Conservation (phyloP, 2,888 invertebrate species). For the Mythimna ferrago region DNA sequence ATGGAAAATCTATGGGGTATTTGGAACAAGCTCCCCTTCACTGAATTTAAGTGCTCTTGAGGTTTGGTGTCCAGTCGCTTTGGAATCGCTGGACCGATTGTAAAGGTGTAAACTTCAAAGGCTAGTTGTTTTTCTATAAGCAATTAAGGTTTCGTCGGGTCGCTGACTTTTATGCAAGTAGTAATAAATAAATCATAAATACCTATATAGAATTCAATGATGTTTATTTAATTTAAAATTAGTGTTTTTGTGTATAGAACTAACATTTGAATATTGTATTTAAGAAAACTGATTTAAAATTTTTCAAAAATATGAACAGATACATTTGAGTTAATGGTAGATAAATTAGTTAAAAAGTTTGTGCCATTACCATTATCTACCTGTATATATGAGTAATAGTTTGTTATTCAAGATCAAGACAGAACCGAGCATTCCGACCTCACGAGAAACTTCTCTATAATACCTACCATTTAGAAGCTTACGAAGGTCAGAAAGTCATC, state of each 20-base stretch:
- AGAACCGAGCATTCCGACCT: slow-evolving; percentile 13
- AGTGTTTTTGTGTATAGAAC: not conserved
- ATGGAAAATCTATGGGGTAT: slow-evolving; percentile 57
- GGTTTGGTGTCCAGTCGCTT: slow-evolving; percentile 59
- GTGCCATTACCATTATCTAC: no score
- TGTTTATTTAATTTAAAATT: not conserved
- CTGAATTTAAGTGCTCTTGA: slow-evolving; percentile 39
- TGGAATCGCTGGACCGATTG: slow-evolving; percentile 62
- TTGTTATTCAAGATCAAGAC: slow-evolving; percentile 18
- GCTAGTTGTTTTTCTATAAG: slow-evolving; percentile 41
- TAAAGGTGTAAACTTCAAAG: slow-evolving; percentile 66
- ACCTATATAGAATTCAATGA: not conserved
- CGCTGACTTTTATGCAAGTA: slow-evolving; percentile 7
- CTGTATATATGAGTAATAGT: not conserved
- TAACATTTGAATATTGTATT: not conserved
- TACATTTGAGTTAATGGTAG: not conserved
- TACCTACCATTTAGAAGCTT: slow-evolving; percentile 44
- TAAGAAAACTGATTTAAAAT: not conserved
- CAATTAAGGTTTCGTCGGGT: slow-evolving; percentile 37
- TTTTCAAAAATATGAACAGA: not conserved
- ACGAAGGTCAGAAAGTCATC: slow-evolving; percentile 52
- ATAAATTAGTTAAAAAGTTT: not conserved
- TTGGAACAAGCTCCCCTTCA: slow-evolving; percentile 52
- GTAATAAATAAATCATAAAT: not conserved
- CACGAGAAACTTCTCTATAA: slow-evolving; percentile 35